Base-by-base conservation (phyloP, 1,140 invertebrate species). In the Glossosoma conforme region DNA sequence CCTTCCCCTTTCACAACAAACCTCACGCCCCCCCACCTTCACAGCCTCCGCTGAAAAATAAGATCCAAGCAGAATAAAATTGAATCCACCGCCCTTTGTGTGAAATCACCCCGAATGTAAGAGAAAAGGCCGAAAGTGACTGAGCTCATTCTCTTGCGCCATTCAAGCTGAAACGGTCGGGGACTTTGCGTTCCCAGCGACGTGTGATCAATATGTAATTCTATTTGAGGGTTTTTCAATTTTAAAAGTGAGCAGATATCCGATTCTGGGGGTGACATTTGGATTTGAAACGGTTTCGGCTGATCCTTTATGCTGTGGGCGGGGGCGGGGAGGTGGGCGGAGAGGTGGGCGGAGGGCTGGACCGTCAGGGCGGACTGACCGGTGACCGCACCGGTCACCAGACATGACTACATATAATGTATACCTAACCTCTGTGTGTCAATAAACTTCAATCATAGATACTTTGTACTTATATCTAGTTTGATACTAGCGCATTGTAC, bases 201-300 rank as follows among this genome's bases (percentile, higher is more conserved):
- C 49, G 49, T 43, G 45, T 57, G 55, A 58, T 58, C 55, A 58
- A 53, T 58, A 53, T 37, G 50, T 46, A 58, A 58, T 58, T 46
- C 40, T 46, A 44, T 58, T 50, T 50, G 55, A 58, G 55, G 55
- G 45, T 45, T 49, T 58, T 58, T 53, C 55, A 58, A 58, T 53
- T 58, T 58, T 53, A 57, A 58, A 58, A 58, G 55, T 58, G 43
- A 51, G 55, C 51, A 58, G 50, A 53, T 53, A 53, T 44, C 46
- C 52, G 41, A 5, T 35, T 25, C 55, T 58, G 55, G 46, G 50
- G 33, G 45, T 58, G 55, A 58, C 55, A 52, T 57, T 57, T 49
- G 54, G 44, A 56, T 52, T 51, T 44, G 42, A 47, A 49, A 49
- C 37, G 42, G 47, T 30, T 45, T 37, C 14, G 42, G 30, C 36